Percentiles rank a stretch among this genome's conserved stretches.
Conservation (phyloP, 2,113 vertebrate genomes). For the Cyrtonyx montezumae region DNA sequence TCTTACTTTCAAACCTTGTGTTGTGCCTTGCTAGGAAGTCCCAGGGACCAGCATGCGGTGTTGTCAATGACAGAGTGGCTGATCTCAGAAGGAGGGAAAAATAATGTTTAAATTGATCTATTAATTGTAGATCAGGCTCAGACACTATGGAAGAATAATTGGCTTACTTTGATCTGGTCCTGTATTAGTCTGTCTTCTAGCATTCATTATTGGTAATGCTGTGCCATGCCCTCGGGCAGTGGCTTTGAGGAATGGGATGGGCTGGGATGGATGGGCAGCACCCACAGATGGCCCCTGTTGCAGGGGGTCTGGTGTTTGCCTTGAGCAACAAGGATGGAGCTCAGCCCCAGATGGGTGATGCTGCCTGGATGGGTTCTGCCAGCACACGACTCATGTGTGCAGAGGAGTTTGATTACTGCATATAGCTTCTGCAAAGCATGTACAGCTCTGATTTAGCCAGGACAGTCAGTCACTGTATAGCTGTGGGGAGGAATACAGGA, state of each 20-base stretch:
- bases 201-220: not conserved
- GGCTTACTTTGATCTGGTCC: not conserved
- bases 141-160: not conserved
- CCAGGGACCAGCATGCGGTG: not conserved
- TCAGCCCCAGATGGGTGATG: not conserved
- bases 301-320: not conserved
- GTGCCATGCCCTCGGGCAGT: fast-evolving
- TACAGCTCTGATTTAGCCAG: not conserved
- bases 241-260: not conserved
- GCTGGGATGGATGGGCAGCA: not conserved
- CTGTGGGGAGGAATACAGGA: not conserved
- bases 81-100: not conserved
- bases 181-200: not conserved
- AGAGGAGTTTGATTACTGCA: not conserved
- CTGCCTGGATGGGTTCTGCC: not conserved
- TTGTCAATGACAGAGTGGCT: not conserved
- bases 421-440: not conserved
- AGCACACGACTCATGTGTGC: not conserved
- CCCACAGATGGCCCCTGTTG: not conserved
- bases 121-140: not conserved
- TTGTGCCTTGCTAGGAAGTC: not conserved
- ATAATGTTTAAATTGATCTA: constrained; percentile 17
- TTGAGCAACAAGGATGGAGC: not conserved
- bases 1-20: not conserved
- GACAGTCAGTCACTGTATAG: fast-evolving